Conservation (phyloP, 2,797 vertebrate species). For the Danionella dracula region DNA sequence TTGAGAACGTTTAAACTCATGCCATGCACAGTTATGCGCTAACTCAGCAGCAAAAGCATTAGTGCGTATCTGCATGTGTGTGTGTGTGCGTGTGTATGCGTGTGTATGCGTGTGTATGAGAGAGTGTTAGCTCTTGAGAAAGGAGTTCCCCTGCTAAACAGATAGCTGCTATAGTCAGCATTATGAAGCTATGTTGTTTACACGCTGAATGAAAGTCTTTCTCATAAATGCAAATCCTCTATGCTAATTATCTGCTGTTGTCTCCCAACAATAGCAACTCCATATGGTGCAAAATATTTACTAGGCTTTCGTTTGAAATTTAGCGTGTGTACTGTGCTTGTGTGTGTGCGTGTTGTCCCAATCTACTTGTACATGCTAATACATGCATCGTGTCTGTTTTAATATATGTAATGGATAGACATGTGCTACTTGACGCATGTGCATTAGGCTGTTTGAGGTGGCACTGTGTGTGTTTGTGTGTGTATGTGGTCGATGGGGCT, state of each 20-base stretch:
- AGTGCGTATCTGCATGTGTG: slow-evolving; percentile 2
- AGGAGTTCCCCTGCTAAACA: slow-evolving; percentile 22
- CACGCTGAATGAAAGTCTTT: slow-evolving; percentile 55
- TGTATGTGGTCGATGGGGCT: slow-evolving; percentile 33
- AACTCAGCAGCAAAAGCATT: neutral
- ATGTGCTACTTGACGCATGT: neutral
- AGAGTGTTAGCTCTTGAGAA: neutral
- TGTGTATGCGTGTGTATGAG: neutral
- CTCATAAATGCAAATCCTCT: slow-evolving; percentile 58
- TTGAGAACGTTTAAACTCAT: slow-evolving; percentile 21
- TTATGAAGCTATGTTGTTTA: slow-evolving; percentile 30
- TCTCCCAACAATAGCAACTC: slow-evolving; percentile 64
- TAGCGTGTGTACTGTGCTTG: neutral
- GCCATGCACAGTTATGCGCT: slow-evolving; percentile 4
- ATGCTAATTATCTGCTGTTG: slow-evolving; percentile 59
- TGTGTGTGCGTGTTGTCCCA: neutral
- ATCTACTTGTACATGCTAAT: slow-evolving; percentile 12
- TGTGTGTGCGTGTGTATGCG: neutral
- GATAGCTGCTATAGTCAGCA: slow-evolving; percentile 32
- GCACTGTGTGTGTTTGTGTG: slow-evolving; percentile 20
- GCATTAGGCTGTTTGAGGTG: neutral
- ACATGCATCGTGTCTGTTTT: neutral
- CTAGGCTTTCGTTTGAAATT: slow-evolving; percentile 38
- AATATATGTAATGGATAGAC: neutral
- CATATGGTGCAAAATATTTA: slow-evolving; percentile 58